Base-by-base conservation (phyloP, 2,888 invertebrate species). In the Nymphalis c-album region DNA sequence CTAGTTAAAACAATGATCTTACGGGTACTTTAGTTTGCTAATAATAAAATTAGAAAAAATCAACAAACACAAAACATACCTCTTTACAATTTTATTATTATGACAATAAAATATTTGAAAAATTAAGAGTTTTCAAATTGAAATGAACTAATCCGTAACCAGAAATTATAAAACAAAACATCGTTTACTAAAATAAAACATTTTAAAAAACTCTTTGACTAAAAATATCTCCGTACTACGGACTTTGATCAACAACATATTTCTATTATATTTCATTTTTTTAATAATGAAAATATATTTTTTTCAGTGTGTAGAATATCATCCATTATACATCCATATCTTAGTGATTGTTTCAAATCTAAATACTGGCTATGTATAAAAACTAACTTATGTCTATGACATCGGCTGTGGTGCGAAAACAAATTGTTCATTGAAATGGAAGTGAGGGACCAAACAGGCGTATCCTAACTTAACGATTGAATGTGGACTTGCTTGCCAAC, bases 391-490 rank as follows among this genome's bases (percentile, higher is more conserved):
- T 64, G 64, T 53, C 20, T 31, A 45, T 60, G 60, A 60, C 60
- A 53, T 60, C 64, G 45, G 45, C 45, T 18, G 60, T 46, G 51
- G 31, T 18, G 18, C 46, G 45, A 51, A 50, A 60, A 53, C 60
- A 51, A 31, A 64, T 46, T 60, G 60, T 64, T 48, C 51, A 46
- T 20, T 46, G 46, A 60, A 60, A 64, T 64, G 64, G 60, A 64
- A 64, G 18, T 22, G 59, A 59, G 60, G 13, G 13, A 13, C 59
- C 64, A 60, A 60, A 26, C 51, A 31, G 50, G 20, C 50, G 50
- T 20, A 51, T 64, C 60, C 51, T 40, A 60, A 64, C 45, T 59
- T 64, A 31, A 40, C 40, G 64, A 60, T 60, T 50, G 59, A 64
- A 40, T 60, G 50, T n/a, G 51, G 46, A 64, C 47, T 55, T 17